phyloP scores from a whole-genome alignment of 2,888 invertebrate species.

The Germaria angustata region DNA sequence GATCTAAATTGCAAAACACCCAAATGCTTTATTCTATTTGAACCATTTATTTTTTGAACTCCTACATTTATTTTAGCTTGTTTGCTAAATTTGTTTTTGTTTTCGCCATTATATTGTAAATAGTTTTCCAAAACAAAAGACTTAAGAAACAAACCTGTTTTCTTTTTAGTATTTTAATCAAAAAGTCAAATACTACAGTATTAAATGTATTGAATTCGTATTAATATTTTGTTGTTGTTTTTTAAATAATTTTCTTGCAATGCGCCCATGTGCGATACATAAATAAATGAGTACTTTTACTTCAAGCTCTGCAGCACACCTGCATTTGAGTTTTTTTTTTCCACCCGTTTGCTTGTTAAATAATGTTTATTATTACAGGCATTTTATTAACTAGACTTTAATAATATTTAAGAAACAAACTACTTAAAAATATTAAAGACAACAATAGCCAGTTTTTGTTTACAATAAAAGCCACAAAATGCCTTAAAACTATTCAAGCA shows the following conservation, averaged over 20 bases:
- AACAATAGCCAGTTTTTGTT: slow-evolving; percentile 31
- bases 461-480: not conserved
- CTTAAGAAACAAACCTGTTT: slow-evolving; percentile 50
- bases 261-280: slow-evolving; percentile 8
- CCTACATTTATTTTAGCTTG: not conserved
- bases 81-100: too few species aligned
- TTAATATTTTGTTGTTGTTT: not conserved
- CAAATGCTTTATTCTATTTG: not conserved
- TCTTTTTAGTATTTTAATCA: slow-evolving; percentile 41
- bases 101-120: too few species aligned
- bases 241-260: not conserved
- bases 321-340: slow-evolving; percentile 49
- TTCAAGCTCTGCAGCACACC: slow-evolving; percentile 45
- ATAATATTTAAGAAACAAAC: slow-evolving; percentile 27
- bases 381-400: slow-evolving; percentile 59
- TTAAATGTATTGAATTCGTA: slow-evolving; percentile 1
- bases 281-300: slow-evolving; percentile 51
- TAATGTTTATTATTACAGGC: slow-evolving; percentile 54
- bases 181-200: slow-evolving; percentile 5
- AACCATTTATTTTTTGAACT: not conserved
- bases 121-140: slow-evolving; percentile 59
- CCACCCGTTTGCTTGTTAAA: slow-evolving; percentile 40
- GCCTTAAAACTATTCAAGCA: not conserved
- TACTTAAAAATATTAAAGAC: not conserved
- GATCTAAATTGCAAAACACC: slow-evolving; percentile 1